phyloP scores from a whole-genome alignment of 2,113 vertebrate genomes.

The Machaerirhynchus nigripectus region DNA sequence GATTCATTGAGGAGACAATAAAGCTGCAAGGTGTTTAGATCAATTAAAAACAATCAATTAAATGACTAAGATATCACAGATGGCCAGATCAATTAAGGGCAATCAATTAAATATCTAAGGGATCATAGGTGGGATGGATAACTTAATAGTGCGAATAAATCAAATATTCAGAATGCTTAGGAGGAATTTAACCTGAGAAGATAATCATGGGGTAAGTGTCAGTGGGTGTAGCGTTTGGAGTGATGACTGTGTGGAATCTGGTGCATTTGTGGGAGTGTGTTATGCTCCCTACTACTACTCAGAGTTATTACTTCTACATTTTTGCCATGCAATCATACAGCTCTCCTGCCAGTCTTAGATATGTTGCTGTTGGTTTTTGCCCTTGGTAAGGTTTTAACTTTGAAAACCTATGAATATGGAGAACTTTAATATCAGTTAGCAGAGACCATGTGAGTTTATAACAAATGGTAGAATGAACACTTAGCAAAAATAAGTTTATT shows the following conservation, averaged over 20 bases:
- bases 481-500: not conserved
- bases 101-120: conserved; percentile 49
- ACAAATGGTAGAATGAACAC: not conserved
- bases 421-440: not conserved
- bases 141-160: conserved; percentile 55
- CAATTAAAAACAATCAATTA: conserved; percentile 22
- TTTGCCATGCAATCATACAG: not conserved
- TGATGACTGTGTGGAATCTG: not conserved
- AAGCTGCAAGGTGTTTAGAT: not conserved
- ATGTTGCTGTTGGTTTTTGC: not conserved
- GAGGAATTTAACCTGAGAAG: not conserved
- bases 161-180: not conserved
- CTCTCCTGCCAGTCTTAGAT: not conserved
- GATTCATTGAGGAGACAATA: not conserved
- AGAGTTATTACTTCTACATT: not conserved
- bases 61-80: conserved; percentile 37
- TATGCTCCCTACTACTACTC: not conserved
- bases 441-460: not conserved
- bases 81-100: conserved; percentile 38
- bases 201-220: not conserved
- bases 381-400: not conserved
- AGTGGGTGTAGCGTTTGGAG: not conserved
- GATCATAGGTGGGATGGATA: conserved; percentile 24
- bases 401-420: not conserved
- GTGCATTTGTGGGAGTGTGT: not conserved